Evolutionary conservation across 2,113 vertebrate species (phyloP).

Genomic region (Aptenodytes forsteri): DNA sequence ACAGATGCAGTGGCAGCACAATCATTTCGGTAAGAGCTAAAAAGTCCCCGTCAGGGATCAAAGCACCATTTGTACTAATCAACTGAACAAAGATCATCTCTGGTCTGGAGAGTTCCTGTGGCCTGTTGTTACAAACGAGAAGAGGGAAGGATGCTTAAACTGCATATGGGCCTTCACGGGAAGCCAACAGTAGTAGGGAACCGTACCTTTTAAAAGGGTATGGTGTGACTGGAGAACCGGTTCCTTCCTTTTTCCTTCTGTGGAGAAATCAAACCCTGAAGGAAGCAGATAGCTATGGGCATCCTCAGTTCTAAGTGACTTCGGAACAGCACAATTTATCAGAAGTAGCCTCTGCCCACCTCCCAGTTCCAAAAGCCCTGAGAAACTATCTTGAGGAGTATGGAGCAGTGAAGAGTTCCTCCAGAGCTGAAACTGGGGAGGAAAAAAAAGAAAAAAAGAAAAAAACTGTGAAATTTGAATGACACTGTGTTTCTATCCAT

Average conservation of each 20-base stretch:
- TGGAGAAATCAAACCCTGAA: neutral
- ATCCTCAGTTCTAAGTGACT: neutral
- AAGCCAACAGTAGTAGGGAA: neutral
- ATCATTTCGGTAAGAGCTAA: rapidly evolving
- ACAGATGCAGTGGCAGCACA: neutral
- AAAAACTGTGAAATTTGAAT: neutral
- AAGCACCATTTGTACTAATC: no score
- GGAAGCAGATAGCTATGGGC: neutral
- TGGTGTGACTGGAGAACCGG: no score
- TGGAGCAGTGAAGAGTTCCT: neutral
- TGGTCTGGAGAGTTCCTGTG: neutral
- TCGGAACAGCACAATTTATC: neutral
- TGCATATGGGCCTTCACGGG: neutral
- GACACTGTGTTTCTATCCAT: neutral
- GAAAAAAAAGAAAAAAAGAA: no score
- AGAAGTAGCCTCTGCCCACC: neutral
- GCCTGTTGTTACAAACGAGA: neutral
- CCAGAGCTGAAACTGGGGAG: neutral
- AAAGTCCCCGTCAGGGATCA: neutral
- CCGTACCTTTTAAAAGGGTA: neutral
- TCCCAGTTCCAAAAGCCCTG: neutral
- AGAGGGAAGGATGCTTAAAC: neutral
- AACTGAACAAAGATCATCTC: neutral
- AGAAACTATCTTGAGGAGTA: neutral
- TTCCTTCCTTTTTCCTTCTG: neutral